Base-by-base conservation (phyloP, 2,113 vertebrate genomes). In the Amphiprion percula region DNA sequence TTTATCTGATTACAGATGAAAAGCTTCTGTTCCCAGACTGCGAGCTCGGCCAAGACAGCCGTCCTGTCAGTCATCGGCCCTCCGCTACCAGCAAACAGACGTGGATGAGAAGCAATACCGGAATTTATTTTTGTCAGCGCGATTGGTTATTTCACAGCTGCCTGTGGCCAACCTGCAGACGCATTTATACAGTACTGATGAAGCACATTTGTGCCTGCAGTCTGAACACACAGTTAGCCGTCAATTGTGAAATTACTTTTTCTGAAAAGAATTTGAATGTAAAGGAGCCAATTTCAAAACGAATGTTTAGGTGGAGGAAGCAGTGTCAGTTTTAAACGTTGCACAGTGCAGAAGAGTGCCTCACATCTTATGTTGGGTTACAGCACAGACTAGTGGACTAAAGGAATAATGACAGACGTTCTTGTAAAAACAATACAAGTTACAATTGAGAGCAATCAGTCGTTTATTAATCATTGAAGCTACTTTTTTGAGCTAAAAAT, bases 321-420 rank as follows among this genome's bases (percentile, higher is more conserved):
- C 14, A 8, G 2, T 61, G n/a, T 17, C 16, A 14, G 37, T 69
- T 62, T 52, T 10, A 52, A 15, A n/a, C 3, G 37, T 62, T 61
- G 9, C 52, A 62, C 21, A 14, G 16, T 23, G 10, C 0, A 63
- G 3, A 6, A 10, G 65, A 50, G 52, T 62, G 69, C 59, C 41
- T 30, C 58, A 41, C 19, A 21, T 39, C 56, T 80, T 90, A 74
- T 19, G 46, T 91, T 86, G 76, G 80, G 72, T 69, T 85, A 86
- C 76, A 95, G 94, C 94, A 87, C 94, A 84, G 91, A 92, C 93
- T 94, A 93, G 92, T 94, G 95, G 90, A 77, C 79, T 82, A 66
- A 89, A 23, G 1, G 23, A 24, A 41, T 28, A 89, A n/a, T 68
- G 14, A 28, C 8, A 49, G 5, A 1, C 1, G 19, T 5, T 11